These are phyloP conservation scores for Caenorhabditis angaria DNA, from an alignment of 2,888 invertebrate genomes.

Conservation along the genomic window DNA sequence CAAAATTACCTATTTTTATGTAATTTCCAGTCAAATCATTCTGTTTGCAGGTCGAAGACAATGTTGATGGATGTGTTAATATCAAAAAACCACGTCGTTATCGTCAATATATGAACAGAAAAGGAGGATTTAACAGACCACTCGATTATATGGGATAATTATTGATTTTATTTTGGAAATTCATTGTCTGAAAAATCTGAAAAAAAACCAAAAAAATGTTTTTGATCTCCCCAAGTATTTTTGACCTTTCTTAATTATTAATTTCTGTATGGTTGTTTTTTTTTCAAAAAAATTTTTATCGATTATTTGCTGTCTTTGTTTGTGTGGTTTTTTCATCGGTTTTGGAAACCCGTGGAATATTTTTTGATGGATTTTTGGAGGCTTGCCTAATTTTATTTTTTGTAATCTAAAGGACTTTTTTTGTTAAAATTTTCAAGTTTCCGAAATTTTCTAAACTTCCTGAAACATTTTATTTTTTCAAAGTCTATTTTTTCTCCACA, in stretches of 20 bases:
- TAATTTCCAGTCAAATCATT: neutral
- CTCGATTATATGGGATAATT: constrained; percentile 78
- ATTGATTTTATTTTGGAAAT: neutral
- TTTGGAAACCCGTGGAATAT: neutral
- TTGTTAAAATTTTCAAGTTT: no score
- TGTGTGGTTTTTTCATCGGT: neutral
- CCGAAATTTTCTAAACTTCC: no score
- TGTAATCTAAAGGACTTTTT: neutral
- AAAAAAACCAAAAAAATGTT: no score
- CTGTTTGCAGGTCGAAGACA: constrained; percentile 81
- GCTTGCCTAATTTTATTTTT: neutral
- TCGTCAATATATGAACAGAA: constrained; percentile 98
- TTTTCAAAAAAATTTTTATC: neutral
- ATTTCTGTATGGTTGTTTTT: neutral
- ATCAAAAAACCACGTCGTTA: constrained; percentile 94
- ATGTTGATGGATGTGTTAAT: constrained; percentile 92
- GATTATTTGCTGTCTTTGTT: no score
- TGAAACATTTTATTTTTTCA: no score
- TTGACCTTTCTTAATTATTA: neutral
- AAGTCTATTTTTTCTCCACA: no score
- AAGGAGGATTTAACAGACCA: constrained; percentile 97
- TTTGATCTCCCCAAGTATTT: neutral
- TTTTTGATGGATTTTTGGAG: neutral
- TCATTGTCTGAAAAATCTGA: no score
- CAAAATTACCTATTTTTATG: no score